Evolutionary conservation across 2,113 vertebrate genomes (phyloP).

Genomic region (Pyrgilauda ruficollis): DNA sequence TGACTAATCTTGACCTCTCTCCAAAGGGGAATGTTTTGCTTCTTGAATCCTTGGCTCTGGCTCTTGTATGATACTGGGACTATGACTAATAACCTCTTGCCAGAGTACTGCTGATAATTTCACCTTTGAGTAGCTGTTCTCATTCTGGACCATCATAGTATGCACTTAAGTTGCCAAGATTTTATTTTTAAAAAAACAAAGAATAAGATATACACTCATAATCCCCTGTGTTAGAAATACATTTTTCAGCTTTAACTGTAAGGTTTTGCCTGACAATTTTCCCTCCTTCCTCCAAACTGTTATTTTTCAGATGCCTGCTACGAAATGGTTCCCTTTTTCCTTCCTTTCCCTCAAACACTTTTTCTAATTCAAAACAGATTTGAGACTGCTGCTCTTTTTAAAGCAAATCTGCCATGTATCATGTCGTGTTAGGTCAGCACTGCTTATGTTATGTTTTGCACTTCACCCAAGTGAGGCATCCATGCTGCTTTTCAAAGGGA

Average conservation of each 20-base stretch:
- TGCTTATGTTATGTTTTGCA: slow-evolving; percentile 28
- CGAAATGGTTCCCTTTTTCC: slow-evolving; percentile 33
- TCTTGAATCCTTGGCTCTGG: slow-evolving; percentile 63
- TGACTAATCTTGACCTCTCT: slow-evolving; percentile 60
- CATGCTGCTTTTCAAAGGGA: neutral
- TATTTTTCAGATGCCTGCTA: slow-evolving; percentile 64
- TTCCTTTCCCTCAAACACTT: slow-evolving; percentile 48
- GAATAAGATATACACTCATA: slow-evolving; percentile 38
- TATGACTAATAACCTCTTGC: slow-evolving; percentile 66
- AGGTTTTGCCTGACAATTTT: slow-evolving; percentile 35
- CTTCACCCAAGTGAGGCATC: slow-evolving; percentile 5
- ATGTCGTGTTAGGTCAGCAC: slow-evolving; percentile 18
- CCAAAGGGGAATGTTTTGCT: slow-evolving; percentile 64
- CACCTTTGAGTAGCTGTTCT: slow-evolving; percentile 65
- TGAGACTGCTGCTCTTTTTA: slow-evolving; percentile 46
- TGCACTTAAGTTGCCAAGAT: slow-evolving; percentile 44
- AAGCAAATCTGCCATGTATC: slow-evolving; percentile 54
- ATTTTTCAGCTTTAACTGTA: slow-evolving; percentile 55
- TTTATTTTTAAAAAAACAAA: slow-evolving; percentile 36
- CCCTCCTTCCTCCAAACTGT: slow-evolving; percentile 14
- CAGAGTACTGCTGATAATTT: slow-evolving; percentile 65
- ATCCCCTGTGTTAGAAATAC: slow-evolving; percentile 40
- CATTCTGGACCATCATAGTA: slow-evolving; percentile 42
- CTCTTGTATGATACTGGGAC: slow-evolving; percentile 52
- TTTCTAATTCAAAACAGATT: slow-evolving; percentile 68